Conservation (phyloP, 2,113 vertebrate genomes). For the Cyprinodon tularosa region DNA sequence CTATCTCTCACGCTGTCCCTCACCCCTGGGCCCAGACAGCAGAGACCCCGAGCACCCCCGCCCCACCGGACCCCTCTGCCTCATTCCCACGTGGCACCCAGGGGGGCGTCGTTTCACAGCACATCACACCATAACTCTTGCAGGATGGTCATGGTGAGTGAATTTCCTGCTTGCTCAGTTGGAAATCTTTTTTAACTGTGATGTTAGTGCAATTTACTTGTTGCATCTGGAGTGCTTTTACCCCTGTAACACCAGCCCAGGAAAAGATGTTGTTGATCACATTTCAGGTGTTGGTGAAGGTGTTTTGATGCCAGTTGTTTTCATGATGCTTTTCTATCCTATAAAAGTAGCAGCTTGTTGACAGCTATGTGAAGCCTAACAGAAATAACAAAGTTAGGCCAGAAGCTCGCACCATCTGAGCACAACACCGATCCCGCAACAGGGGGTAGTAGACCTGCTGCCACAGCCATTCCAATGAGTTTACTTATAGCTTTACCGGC, state of each 20-base stretch:
- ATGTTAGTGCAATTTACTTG: constrained; percentile 32
- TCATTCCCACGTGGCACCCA: constrained; percentile 55
- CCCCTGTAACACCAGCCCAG: constrained; percentile 29
- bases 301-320: constrained; percentile 41
- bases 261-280: constrained; percentile 34
- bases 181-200: constrained; percentile 47
- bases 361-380: constrained; percentile 52
- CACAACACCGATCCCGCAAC: constrained; percentile 33
- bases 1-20: constrained; percentile 67
- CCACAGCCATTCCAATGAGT: constrained; percentile 25
- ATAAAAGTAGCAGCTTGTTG: constrained; percentile 54
- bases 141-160: constrained; percentile 78
- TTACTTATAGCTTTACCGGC: constrained; percentile 25
- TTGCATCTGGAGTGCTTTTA: constrained; percentile 23
- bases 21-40: constrained; percentile 46
- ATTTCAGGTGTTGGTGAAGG: constrained; percentile 14
- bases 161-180: constrained; percentile 18
- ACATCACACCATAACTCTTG: constrained; percentile 64
- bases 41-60: constrained; percentile 50
- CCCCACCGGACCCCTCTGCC: constrained; percentile 55
- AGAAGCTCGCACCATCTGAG: constrained; percentile 25
- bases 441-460: constrained; percentile 32
- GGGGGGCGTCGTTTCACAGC: constrained; percentile 57
- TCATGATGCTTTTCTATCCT: constrained; percentile 48
- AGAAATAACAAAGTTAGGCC: constrained; percentile 54